Percentiles rank a stretch among this genome's conserved stretches.
phyloP scores from a whole-genome alignment of 2,888 invertebrate genomes.

The Andrena chrysosceles region DNA sequence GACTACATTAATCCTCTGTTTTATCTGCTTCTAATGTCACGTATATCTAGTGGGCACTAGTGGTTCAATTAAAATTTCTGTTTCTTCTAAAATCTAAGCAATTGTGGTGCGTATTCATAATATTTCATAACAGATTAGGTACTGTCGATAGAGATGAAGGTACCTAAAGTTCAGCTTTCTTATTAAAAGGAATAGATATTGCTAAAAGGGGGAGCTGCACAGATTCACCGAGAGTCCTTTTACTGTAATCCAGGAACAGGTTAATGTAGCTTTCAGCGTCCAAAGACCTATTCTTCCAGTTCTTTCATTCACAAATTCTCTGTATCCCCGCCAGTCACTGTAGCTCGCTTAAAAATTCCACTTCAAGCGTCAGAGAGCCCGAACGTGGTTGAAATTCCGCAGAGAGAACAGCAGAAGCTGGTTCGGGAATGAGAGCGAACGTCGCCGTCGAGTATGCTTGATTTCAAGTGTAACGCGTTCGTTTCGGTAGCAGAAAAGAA shows the following conservation, averaged over 20 bases:
- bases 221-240: neutral
- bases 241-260: neutral
- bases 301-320: neutral
- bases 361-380: constrained; percentile 11
- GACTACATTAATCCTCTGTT: neutral
- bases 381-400: neutral
- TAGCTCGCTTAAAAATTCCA: constrained; percentile 18
- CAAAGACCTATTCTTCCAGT: neutral
- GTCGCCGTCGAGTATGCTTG: neutral
- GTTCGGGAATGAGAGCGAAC: neutral
- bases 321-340: neutral
- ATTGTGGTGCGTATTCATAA: too few species aligned
- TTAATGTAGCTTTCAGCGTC: neutral
- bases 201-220: too few species aligned
- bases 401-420: neutral
- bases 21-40: neutral
- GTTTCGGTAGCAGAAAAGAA: neutral
- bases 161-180: neutral
- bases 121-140: too few species aligned
- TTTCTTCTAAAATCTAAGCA: too few species aligned
- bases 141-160: too few species aligned
- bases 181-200: too few species aligned
- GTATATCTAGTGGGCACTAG: too few species aligned
- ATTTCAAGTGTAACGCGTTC: neutral
- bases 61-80: too few species aligned